phyloP scores from a whole-genome alignment of 2,797 vertebrate genomes.

The Apodemus agrarius region DNA sequence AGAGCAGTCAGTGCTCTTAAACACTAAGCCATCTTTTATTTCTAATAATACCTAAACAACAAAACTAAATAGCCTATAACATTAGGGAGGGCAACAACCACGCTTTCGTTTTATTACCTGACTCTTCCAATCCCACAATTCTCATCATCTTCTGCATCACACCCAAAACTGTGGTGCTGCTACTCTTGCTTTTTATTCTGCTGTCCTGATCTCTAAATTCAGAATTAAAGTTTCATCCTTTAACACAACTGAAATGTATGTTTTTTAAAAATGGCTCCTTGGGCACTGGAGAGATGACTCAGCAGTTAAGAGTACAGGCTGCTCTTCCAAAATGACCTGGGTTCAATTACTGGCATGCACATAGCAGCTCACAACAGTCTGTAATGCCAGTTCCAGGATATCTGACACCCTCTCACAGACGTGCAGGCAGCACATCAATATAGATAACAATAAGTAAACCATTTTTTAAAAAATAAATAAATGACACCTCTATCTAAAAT shows the following conservation, averaged over 20 bases:
- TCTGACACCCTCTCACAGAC: neutral
- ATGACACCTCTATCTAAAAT: neutral
- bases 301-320: neutral
- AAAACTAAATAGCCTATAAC: neutral
- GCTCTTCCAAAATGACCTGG: neutral
- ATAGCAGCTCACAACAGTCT: neutral
- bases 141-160: constrained; percentile 21
- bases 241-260: constrained; percentile 8
- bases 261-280: neutral
- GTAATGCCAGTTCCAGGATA: neutral
- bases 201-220: neutral
- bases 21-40: neutral
- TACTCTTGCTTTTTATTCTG: neutral
- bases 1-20: neutral
- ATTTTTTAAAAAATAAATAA: neutral
- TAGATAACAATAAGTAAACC: neutral
- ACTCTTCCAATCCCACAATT: neutral
- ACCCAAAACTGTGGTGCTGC: neutral
- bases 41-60: constrained; percentile 1
- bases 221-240: neutral
- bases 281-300: neutral
- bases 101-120: constrained; percentile 14
- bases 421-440: neutral
- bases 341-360: neutral
- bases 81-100: neutral